phyloP scores from a whole-genome alignment of 2,888 invertebrate species.

The Tipula lateralis region DNA sequence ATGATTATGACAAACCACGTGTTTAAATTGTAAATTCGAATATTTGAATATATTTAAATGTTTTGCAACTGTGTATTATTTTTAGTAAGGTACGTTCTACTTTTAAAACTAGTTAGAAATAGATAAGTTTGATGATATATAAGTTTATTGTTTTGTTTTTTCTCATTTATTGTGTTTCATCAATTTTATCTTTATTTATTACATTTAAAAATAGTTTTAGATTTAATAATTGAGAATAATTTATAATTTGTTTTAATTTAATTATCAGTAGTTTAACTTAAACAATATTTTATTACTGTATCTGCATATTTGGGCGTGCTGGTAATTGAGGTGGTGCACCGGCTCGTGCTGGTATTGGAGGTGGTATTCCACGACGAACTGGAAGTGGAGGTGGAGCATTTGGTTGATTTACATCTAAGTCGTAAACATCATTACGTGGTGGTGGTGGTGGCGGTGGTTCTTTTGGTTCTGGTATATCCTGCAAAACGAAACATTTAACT shows the following conservation, averaged over 20 bases:
- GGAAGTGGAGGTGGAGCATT: slow-evolving; percentile 59
- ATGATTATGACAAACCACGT: background rate
- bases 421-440: slow-evolving; percentile 45
- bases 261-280: background rate
- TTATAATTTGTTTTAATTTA: background rate
- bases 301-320: slow-evolving; percentile 40
- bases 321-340: slow-evolving; percentile 48
- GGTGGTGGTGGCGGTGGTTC: slow-evolving; percentile 60
- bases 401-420: slow-evolving; percentile 44
- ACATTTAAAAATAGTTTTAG: background rate
- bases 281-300: background rate
- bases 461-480: slow-evolving; percentile 49
- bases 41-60: background rate
- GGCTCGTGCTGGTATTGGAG: slow-evolving; percentile 48
- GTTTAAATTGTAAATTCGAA: background rate
- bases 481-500: too few relatives aligned
- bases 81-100: background rate
- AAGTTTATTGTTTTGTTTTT: background rate
- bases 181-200: background rate
- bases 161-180: too few relatives aligned
- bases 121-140: background rate
- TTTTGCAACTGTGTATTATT: background rate
- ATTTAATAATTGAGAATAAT: slow-evolving; percentile 11
- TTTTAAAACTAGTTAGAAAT: background rate
- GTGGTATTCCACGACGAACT: slow-evolving; percentile 51